Conservation (phyloP, 2,113 vertebrate species). For the Noctilio leporinus region DNA sequence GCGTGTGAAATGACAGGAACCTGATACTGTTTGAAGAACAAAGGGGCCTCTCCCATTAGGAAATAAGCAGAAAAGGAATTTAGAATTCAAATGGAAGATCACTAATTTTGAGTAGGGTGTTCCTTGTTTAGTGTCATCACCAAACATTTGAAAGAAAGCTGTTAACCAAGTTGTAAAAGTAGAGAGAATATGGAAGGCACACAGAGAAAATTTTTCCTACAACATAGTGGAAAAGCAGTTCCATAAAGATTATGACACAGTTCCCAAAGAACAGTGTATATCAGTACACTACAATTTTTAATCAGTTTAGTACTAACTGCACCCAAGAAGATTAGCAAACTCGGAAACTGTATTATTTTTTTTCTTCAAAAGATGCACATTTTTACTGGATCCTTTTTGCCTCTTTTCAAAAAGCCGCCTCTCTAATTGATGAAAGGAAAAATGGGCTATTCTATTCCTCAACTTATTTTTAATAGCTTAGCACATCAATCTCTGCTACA, state of each 20-base stretch:
- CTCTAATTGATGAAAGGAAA: constrained; percentile 9
- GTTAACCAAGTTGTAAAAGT: not conserved
- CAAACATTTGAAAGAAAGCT: constrained; percentile 23
- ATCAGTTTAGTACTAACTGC: not conserved
- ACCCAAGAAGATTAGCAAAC: not conserved
- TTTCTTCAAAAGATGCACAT: not conserved
- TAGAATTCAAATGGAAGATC: constrained; percentile 10
- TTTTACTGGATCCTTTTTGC: not conserved
- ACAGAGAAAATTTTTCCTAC: not conserved
- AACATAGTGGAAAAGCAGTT: not conserved
- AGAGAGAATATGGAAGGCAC: not conserved
- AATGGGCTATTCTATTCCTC: not conserved
- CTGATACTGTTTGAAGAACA: not conserved
- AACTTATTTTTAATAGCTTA: not conserved
- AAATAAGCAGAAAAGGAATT: constrained; percentile 19
- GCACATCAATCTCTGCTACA: not conserved
- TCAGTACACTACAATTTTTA: not conserved
- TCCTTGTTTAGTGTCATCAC: not conserved
- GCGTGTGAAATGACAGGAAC: not conserved
- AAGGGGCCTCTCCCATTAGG: not conserved
- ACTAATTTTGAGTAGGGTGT: not conserved
- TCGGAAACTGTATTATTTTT: not conserved
- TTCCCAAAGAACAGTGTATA: not conserved
- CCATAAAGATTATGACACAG: not conserved
- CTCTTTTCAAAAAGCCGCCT: not conserved